Conservation (phyloP, 2,888 invertebrate species). For the Patella caerulea region DNA sequence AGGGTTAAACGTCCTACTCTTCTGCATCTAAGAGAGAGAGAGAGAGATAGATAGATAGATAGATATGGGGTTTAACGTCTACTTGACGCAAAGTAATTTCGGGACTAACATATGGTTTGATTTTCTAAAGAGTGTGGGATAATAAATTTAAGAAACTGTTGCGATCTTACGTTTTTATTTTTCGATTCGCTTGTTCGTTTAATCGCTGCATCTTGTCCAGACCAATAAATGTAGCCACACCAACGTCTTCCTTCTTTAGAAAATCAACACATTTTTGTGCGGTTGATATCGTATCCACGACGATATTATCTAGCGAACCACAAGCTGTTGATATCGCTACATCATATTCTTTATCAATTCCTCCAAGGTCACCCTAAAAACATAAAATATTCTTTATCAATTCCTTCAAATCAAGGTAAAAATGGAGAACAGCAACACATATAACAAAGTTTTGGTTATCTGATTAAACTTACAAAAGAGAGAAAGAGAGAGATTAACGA, state of each 20-base stretch:
- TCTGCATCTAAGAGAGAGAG: no score
- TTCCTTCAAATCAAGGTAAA: neutral
- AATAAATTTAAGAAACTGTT: no score
- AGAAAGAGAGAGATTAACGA: neutral
- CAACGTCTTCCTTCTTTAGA: conserved; percentile 84
- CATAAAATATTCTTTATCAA: neutral
- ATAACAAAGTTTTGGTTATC: neutral
- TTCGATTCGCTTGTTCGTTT: conserved; percentile 60
- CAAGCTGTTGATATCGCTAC: conserved; percentile 96
- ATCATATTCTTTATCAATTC: conserved; percentile 92
- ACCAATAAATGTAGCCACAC: conserved; percentile 89
- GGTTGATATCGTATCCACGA: conserved; percentile 89
- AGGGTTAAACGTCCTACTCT: no score
- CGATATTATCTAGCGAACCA: conserved; percentile 87
- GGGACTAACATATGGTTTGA: no score
- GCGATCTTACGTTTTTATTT: conserved; percentile 62
- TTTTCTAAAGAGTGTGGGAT: no score
- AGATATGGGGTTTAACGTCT: no score
- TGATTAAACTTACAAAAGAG: neutral
- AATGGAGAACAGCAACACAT: neutral
- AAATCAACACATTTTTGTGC: conserved; percentile 87
- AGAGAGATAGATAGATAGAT: no score
- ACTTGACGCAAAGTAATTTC: no score
- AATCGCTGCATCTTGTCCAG: conserved; percentile 80
- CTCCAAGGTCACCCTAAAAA: conserved; percentile 91